A percentile compares a stretch with the other conserved stretches of the same genome.
Conservation (phyloP, 2,888 invertebrate species). For the Eugnorisma glareosa region DNA sequence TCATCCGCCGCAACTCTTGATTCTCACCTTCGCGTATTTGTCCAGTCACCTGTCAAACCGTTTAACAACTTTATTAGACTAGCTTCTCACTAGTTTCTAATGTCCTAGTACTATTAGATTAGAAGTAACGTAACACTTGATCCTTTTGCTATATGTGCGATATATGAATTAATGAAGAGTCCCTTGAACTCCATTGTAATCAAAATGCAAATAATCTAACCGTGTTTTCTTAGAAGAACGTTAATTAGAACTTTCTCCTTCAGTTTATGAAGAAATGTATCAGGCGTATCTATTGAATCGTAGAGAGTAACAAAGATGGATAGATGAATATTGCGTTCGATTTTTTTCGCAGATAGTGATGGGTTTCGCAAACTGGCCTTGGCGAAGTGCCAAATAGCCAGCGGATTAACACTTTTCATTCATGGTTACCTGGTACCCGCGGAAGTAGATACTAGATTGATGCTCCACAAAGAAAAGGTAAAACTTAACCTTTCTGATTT, state of each 20-base stretch:
- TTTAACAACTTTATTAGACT: slow-evolving; percentile 20
- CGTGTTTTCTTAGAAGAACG: neutral
- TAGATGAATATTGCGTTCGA: slow-evolving; percentile 5
- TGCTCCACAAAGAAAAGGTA: slow-evolving; percentile 35
- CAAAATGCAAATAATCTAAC: slow-evolving; percentile 2
- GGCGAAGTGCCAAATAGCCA: slow-evolving; percentile 40
- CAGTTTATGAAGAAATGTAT: neutral
- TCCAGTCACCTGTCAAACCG: slow-evolving; percentile 78
- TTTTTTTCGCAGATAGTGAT: slow-evolving; percentile 30
- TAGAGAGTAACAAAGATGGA: slow-evolving; percentile 32
- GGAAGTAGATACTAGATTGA: slow-evolving; percentile 61
- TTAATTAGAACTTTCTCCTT: slow-evolving; percentile 17
- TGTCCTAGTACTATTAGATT: slow-evolving; percentile 59
- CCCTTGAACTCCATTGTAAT: slow-evolving; percentile 10
- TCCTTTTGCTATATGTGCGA: slow-evolving; percentile 24
- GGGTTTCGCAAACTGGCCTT: slow-evolving; percentile 53
- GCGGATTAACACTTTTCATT: slow-evolving; percentile 40
- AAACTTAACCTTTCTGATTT: slow-evolving; percentile 1
- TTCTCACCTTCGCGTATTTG: slow-evolving; percentile 86
- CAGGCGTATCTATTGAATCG: neutral
- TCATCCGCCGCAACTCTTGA: slow-evolving; percentile 87
- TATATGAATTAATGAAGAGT: slow-evolving; percentile 17
- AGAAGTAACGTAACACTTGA: slow-evolving; percentile 62
- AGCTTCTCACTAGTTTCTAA: slow-evolving; percentile 32
- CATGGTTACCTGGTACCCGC: slow-evolving; percentile 62